A percentile compares a stretch with the other conserved stretches of the same genome.
Conservation (phyloP, 2,888 invertebrate genomes). For the Lasioglossum zephyrum region DNA sequence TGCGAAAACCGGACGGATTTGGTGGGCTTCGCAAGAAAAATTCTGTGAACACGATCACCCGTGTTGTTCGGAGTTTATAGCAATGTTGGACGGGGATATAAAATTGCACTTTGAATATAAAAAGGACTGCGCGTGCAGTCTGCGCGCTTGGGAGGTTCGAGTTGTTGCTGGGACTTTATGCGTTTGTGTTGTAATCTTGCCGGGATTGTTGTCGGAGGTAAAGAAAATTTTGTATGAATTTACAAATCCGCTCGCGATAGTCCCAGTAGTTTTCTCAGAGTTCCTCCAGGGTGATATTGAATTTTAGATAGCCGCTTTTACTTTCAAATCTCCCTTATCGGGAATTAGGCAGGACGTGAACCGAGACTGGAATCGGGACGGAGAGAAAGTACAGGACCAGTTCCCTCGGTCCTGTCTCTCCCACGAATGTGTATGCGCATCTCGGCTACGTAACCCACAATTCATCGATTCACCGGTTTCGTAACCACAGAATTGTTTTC, state of each 20-base stretch:
- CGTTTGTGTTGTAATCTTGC: background rate
- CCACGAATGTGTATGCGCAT: slow-evolving; percentile 60
- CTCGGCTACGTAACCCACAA: slow-evolving; percentile 55
- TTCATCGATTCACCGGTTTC: slow-evolving; percentile 68
- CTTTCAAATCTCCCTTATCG: slow-evolving; percentile 8
- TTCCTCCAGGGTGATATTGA: background rate
- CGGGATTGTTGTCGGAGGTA: background rate
- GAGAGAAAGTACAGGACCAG: slow-evolving; percentile 71
- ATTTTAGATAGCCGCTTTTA: slow-evolving; percentile 5
- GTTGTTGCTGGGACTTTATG: background rate
- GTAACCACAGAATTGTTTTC: slow-evolving; percentile 61
- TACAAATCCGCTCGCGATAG: background rate
- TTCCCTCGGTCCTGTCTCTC: slow-evolving; percentile 63
- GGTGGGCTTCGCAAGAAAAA: background rate
- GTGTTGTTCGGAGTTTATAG: background rate
- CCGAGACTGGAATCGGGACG: slow-evolving; percentile 58
- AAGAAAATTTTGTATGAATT: background rate
- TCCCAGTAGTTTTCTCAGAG: background rate
- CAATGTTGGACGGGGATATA: background rate
- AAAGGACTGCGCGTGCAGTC: background rate
- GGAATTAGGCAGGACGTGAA: slow-evolving; percentile 33
- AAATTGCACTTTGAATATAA: background rate
- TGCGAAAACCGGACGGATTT: background rate
- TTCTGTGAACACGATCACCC: background rate
- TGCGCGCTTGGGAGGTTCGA: background rate